Conservation (phyloP, 2,113 vertebrate species). For the Calonectris borealis region DNA sequence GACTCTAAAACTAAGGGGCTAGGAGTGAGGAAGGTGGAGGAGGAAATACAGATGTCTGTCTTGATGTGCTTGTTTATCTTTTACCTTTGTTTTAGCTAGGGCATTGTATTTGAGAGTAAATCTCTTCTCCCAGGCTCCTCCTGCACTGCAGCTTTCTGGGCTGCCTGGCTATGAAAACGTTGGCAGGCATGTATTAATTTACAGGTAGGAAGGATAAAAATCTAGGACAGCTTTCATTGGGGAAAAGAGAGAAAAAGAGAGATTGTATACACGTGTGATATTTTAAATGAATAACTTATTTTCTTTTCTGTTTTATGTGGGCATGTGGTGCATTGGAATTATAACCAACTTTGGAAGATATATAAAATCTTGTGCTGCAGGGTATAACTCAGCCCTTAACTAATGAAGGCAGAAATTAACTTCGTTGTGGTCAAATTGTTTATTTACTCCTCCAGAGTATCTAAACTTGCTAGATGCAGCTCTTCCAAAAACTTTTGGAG, state of each 20-base stretch:
- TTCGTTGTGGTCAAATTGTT: not conserved
- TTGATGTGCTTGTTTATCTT: not conserved
- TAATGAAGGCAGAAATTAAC: not conserved
- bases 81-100: not conserved
- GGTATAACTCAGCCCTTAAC: not conserved
- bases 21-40: not conserved
- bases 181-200: not conserved
- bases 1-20: not conserved
- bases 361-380: not conserved
- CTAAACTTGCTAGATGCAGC: not conserved
- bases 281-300: not conserved
- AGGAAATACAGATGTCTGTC: not conserved
- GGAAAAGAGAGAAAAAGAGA: not conserved
- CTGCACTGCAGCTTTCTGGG: not conserved
- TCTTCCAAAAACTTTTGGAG: not conserved
- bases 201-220: not conserved
- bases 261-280: not conserved
- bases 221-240: not conserved
- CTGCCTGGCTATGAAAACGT: not conserved
- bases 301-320: not conserved
- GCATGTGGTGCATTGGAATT: not conserved
- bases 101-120: not conserved
- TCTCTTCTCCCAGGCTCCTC: not conserved
- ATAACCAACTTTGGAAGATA: not conserved
- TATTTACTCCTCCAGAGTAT: not conserved